Evolutionary conservation across 2,113 vertebrate genomes (phyloP).

Genomic region (Okapia johnstoni): DNA sequence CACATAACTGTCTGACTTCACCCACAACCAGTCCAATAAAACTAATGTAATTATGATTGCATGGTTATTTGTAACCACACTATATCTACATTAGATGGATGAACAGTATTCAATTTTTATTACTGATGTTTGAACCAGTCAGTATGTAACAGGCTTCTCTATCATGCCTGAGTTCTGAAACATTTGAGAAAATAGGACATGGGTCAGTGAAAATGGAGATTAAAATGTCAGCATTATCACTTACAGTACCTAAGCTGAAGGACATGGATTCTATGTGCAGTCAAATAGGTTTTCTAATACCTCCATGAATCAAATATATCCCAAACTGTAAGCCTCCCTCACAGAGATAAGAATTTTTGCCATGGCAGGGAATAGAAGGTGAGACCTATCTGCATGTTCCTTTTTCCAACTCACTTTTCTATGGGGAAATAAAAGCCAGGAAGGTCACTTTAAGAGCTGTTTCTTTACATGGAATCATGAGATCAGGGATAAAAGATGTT

Average conservation of each 20-base stretch:
- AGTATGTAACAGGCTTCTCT: background rate
- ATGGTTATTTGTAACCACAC: background rate
- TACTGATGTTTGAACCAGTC: background rate
- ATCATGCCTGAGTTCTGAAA: background rate
- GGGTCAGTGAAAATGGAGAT: background rate
- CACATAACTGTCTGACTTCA: background rate
- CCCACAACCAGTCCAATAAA: background rate
- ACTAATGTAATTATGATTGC: background rate
- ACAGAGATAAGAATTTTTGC: background rate
- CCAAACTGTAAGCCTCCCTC: background rate
- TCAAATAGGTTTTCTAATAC: background rate
- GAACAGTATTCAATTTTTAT: background rate
- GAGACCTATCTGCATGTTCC: background rate
- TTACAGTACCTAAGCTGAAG: background rate
- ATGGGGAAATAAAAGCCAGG: background rate
- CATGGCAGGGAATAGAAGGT: fast-evolving
- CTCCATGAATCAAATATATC: background rate
- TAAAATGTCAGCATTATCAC: background rate
- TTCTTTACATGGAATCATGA: background rate
- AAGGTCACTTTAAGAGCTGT: background rate
- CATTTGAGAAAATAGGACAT: background rate
- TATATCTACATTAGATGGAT: background rate
- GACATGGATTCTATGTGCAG: background rate
- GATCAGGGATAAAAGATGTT: background rate
- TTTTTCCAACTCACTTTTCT: background rate